Evolutionary conservation across 2,888 invertebrate genomes (phyloP), one percentile per base, ranked within the genome.

Genomic region (Noctua comes): DNA sequence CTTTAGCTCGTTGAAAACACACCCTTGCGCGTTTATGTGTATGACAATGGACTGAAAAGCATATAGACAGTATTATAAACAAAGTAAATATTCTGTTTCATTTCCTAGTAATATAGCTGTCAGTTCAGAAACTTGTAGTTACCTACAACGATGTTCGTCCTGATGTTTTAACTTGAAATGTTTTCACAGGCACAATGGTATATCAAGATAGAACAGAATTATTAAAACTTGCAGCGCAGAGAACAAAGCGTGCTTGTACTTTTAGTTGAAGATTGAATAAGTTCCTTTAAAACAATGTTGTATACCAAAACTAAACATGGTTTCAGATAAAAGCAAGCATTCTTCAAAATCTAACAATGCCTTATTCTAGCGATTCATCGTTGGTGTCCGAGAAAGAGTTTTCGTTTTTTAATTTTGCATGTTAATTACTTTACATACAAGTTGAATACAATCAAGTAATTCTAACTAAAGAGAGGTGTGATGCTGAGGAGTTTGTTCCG

Each of bases 181-280:
- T 82, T 82, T 68, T 6, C n/a, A 64, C 31, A 11, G 27, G 16
- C 16, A 69, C 13, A 76, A 59, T 64, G 18, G 18, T 24, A 43
- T 27, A 75, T 24, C 36, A 16, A 68, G 36, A 27, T 24, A 68
- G n/a, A 21, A 16, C 36, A 18, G 3, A 18, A 40, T 80, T 46
- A 36, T 59, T 54, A 54, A 68, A 80, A 68, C n/a, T 82, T 74
- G 1, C 31, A 40, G 46, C n/a, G 10, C 48, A 57, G 18, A 57
- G 66, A 77, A 77, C 79, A 59, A 77, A 62, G 79, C 57, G 21
- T 24, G 18, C 16, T 7, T 48, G 24, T 68, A 31, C 6, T 51
- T 31, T 65, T 2, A n/a, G 36, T 31, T 57, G 24, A 46, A 73
- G 16, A n/a, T 21, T 62, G 31, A 21, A 62, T 24, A 36, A 40